Evolutionary conservation across 2,113 vertebrate species (phyloP), one percentile per base, ranked within the genome.

Genomic region (Austrofundulus limnaeus): DNA sequence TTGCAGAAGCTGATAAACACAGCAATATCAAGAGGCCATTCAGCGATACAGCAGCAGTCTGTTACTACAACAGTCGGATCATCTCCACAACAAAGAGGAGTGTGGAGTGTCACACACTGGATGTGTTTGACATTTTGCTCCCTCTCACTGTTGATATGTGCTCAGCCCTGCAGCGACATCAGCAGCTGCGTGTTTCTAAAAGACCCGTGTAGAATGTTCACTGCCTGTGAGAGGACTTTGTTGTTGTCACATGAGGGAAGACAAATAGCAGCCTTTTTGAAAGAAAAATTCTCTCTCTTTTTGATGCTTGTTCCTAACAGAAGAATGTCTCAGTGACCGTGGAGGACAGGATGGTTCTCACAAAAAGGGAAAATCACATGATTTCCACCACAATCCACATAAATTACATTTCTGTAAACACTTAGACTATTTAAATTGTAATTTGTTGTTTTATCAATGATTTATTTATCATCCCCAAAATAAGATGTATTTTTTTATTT

Each of bases 81-180:
- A 86, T 88, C 84, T 85, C 84, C 76, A 86, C 21, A 85, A 73
- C 84, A 85, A 70, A 78, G 70, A 41, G 49, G 58, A 76, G 70
- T 78, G 72, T 38, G 70, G 1, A 72, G 57, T 34, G 42, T 83
- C 68, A 69, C 68, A 69, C 7, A 4, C 66, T 55, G 77, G 68
- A 72, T 64, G 58, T 48, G 41, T 53, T 81, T 53, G 71, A 51
- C 70, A 71, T 72, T 60, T 45, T 62, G 42, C 60, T 73, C 43
- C 17, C 47, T 57, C 24, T 49, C 39, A 28, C 39, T 64, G 63
- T 47, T 61, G 72, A 71, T 62, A 15, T 39, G 48, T 15, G 43
- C 48, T 64, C 46, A 55, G 71, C 64, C 75, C 56, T 63, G n/a
- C 5, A 55, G 83, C 56, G 16, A 58, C 34, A 65, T 53, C 53